Conservation (phyloP, 37 sponge, comb jelly and placozoan species). For the Cladorhizidae sp. region DNA sequence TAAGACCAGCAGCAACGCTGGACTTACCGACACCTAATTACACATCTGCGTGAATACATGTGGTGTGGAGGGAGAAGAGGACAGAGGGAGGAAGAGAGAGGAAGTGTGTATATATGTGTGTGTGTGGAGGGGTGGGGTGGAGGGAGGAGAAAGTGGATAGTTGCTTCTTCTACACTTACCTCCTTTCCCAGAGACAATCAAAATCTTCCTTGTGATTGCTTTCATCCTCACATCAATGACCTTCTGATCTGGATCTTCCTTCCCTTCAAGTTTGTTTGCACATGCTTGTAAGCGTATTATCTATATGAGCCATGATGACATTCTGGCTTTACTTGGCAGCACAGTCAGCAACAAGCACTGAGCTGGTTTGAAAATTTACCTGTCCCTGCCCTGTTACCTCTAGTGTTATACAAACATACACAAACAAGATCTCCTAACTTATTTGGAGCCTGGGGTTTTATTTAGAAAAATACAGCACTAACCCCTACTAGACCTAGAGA, state of each 20-base stretch:
- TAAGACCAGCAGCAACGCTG: constrained; percentile 67
- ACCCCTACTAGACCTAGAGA: too few species aligned
- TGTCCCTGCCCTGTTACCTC: not conserved
- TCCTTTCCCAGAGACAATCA: constrained; percentile 92
- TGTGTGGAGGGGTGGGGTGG: too few species aligned
- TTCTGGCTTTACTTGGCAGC: too few species aligned
- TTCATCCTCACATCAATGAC: constrained; percentile 91
- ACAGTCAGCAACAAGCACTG: too few species aligned
- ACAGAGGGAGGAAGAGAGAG: too few species aligned
- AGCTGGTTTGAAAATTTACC: too few species aligned
- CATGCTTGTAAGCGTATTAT: not conserved
- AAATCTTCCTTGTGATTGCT: constrained; percentile 74
- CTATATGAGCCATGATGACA: too few species aligned
- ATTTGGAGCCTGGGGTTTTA: too few species aligned
- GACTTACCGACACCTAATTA: constrained; percentile 90
- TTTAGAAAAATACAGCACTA: too few species aligned
- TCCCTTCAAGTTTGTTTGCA: constrained; percentile 22
- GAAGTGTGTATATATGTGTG: too few species aligned
- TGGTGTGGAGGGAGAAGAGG: not conserved
- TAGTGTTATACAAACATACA: not conserved
- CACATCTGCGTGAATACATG: not conserved
- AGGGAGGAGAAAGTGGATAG: not conserved
- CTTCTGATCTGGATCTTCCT: constrained; percentile 82
- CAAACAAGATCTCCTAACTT: too few species aligned
- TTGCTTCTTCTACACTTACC: constrained; percentile 28